A percentile compares a stretch with the other conserved stretches of the same genome.
Evolutionary conservation across 2,797 vertebrate genomes (phyloP).

Genomic region (Chanos chanos): DNA sequence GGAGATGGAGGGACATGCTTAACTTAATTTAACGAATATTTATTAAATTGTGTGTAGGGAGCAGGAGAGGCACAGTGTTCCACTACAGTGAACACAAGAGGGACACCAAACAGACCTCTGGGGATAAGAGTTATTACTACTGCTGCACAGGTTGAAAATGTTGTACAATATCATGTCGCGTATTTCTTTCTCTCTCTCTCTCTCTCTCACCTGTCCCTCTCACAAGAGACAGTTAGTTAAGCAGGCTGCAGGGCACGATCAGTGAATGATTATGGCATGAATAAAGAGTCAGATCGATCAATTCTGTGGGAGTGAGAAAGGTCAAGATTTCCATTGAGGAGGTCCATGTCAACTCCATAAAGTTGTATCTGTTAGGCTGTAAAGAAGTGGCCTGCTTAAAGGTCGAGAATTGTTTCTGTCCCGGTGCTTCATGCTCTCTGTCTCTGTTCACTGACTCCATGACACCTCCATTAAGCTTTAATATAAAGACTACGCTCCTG

Average conservation of each 20-base stretch:
- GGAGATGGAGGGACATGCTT: slow-evolving; percentile 43
- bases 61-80: slow-evolving; percentile 29
- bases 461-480: slow-evolving; percentile 30
- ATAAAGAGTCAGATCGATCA: slow-evolving; percentile 55
- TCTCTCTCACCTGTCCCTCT: not conserved
- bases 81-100: slow-evolving; percentile 33
- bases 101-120: slow-evolving; percentile 32
- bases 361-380: slow-evolving; percentile 15
- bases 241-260: slow-evolving; percentile 22
- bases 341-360: slow-evolving; percentile 38
- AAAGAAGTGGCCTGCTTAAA: slow-evolving; percentile 25
- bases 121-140: slow-evolving; percentile 58
- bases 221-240: slow-evolving; percentile 23
- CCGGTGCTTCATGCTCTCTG: not conserved
- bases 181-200: slow-evolving; percentile 1
- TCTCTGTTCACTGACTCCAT: slow-evolving; percentile 1
- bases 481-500: not conserved
- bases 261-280: slow-evolving; percentile 37
- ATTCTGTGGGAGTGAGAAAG: slow-evolving; percentile 56
- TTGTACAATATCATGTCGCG: slow-evolving; percentile 34
- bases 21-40: too few species aligned
- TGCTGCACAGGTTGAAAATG: slow-evolving; percentile 56
- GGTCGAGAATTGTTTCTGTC: slow-evolving; percentile 15
- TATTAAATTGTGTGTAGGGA: slow-evolving; percentile 33
- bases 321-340: slow-evolving; percentile 54